Percentiles rank a stretch among this genome's conserved stretches.
phyloP scores from a whole-genome alignment of 1,140 invertebrate genomes.

The Parasteatoda tepidariorum region DNA sequence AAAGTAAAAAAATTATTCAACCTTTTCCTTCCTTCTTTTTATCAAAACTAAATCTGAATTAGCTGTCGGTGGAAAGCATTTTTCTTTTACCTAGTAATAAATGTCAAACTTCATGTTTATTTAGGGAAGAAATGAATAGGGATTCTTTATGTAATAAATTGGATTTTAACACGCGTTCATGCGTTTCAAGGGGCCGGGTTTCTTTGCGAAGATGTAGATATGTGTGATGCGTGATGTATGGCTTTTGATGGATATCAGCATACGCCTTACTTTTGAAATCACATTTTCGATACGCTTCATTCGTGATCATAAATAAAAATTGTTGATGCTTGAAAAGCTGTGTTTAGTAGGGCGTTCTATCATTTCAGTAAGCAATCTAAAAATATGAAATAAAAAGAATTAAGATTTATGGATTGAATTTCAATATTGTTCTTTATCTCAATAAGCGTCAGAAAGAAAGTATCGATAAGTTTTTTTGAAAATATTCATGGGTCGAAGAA shows the following conservation, averaged over 20 bases:
- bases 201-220: background rate
- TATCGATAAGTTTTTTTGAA: too few species aligned
- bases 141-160: background rate
- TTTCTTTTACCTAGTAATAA: background rate
- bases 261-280: background rate
- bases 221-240: background rate
- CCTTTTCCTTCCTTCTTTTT: too few species aligned
- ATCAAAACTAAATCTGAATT: too few species aligned
- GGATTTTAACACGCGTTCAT: background rate
- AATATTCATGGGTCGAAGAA: too few species aligned
- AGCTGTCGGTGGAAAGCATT: too few species aligned
- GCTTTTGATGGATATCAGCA: background rate
- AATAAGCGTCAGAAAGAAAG: too few species aligned
- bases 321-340: conserved; percentile 5
- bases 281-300: conserved; percentile 20
- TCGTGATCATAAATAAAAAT: conserved; percentile 11
- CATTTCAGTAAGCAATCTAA: too few species aligned
- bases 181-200: background rate
- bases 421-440: too few species aligned
- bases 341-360: background rate
- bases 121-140: background rate
- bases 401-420: too few species aligned
- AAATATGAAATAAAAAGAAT: too few species aligned
- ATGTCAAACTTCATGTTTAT: background rate
- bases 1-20: too few species aligned